A percentile compares a stretch with the other conserved stretches of the same genome.
These are phyloP conservation scores for Ophonus ardosiacus DNA, from an alignment of 2,888 invertebrate species.

Conservation along the genomic window DNA sequence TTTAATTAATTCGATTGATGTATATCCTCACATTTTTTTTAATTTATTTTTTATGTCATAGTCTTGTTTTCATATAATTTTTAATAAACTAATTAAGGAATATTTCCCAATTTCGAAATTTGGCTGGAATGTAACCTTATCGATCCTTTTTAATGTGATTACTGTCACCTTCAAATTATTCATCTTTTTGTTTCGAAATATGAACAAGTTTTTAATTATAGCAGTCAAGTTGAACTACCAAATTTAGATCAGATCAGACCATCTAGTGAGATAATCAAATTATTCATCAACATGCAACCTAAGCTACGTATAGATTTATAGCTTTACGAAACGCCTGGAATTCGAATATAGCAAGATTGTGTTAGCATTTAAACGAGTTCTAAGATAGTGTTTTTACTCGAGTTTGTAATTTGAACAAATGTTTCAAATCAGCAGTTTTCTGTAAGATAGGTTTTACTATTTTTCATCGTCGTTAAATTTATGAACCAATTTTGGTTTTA, in stretches of 20 bases:
- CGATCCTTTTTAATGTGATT: neutral
- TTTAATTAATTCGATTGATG: too few species aligned
- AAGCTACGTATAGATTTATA: neutral
- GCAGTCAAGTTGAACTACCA: conserved; percentile 23
- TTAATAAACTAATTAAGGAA: neutral
- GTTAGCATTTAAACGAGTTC: neutral
- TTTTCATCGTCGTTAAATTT: conserved; percentile 16
- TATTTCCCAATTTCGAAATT: neutral
- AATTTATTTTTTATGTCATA: too few species aligned
- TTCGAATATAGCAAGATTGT: neutral
- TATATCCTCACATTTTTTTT: too few species aligned
- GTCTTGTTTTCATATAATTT: too few species aligned
- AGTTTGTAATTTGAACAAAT: neutral
- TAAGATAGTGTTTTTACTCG: neutral
- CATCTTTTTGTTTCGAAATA: conserved; percentile 47
- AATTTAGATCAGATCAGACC: conserved; percentile 14
- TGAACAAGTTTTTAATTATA: conserved; percentile 35
- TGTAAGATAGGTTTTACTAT: conserved; percentile 2
- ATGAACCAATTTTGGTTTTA: conserved; percentile 25
- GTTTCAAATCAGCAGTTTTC: conserved; percentile 10
- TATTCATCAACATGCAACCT: neutral
- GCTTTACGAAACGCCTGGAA: neutral
- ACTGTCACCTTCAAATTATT: conserved; percentile 23
- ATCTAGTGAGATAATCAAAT: conserved; percentile 4
- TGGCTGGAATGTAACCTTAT: neutral